Evolutionary conservation across 2,113 vertebrate species (phyloP).

Genomic region (Dromiciops gliroides): DNA sequence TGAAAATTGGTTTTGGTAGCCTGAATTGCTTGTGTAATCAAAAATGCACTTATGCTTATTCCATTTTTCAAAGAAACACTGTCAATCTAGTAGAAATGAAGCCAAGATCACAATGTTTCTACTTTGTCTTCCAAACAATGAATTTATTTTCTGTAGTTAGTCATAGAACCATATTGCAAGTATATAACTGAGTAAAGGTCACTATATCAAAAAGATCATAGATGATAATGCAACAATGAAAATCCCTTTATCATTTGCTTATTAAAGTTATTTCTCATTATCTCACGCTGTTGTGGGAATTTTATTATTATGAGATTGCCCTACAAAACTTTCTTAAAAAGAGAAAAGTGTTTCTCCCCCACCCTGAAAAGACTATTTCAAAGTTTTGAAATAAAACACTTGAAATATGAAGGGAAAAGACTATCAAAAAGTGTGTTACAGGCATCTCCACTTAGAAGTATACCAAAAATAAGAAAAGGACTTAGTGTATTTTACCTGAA

Average conservation of each 20-base stretch:
- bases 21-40: constrained; percentile 55
- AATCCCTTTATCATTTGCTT: constrained; percentile 72
- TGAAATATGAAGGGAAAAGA: constrained; percentile 62
- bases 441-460: too few relatives aligned
- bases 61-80: constrained; percentile 36
- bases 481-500: constrained; percentile 42
- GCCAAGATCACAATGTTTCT: constrained; percentile 55
- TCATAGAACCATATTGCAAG: constrained; percentile 46
- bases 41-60: neutral
- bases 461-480: constrained; percentile 45
- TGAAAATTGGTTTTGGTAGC: constrained; percentile 47
- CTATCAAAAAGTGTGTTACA: constrained; percentile 41
- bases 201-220: constrained; percentile 71
- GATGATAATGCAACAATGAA: constrained; percentile 73
- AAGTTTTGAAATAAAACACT: constrained; percentile 53
- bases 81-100: constrained; percentile 49
- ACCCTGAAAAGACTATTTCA: constrained; percentile 66
- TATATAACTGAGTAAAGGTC: constrained; percentile 53
- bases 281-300: constrained; percentile 70
- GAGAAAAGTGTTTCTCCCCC: constrained; percentile 64
- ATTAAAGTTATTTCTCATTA: constrained; percentile 72
- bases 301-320: constrained; percentile 60
- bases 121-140: constrained; percentile 22
- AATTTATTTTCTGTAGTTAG: constrained; percentile 35
- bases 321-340: constrained; percentile 54